Evolutionary conservation across 2,888 invertebrate genomes (phyloP), one percentile per base, ranked within the genome.

Genomic region (Cataglyphis cursor): DNA sequence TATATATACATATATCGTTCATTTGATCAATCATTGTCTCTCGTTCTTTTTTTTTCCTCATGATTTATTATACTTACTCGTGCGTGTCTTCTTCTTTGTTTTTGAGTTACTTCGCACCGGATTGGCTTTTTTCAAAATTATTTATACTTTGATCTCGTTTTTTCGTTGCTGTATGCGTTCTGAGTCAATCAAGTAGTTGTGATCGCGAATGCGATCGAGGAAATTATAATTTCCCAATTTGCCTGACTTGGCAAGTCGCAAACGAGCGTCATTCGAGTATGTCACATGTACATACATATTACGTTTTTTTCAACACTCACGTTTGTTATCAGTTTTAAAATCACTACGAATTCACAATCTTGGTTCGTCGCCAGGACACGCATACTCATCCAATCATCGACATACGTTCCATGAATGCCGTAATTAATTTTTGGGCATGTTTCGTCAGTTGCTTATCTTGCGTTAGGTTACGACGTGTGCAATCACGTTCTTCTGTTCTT

Each of bases 361-460:
- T 74, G 51, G 61, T 84, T 84, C 35, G 38, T 82, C 59, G 83
- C 57, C 44, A 80, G 44, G 78, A 80, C 78, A 80, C 59, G 74
- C 78, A 73, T 78, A 65, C 38, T 59, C 83, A 68, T 83, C 57
- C 82, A 80, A 68, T 74, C 57, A 62, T 78, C 59, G 82, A 90
- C 76, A 85, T 85, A 89, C 83, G 82, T 90, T 86, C 87, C 89
- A 87, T 92, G 93, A 93, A 94, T 94, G 93, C 93, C 94, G 92
- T 92, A 93, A 93, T 93, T 89, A 94, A 94, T 94, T 88, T 93
- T 94, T 94, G 93, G 94, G 93, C 94, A 94, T 93, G 93, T 94
- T 93, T 92, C 92, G 93, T 93, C 92, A 93, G 91, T 93, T 94
- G 93, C 93, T 94, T 94, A 89, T 88, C 90, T 91, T 80, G 90